Evolutionary conservation across 2,113 vertebrate species (phyloP), one percentile per base, ranked within the genome.

Genomic region (Megalops atlanticus): DNA sequence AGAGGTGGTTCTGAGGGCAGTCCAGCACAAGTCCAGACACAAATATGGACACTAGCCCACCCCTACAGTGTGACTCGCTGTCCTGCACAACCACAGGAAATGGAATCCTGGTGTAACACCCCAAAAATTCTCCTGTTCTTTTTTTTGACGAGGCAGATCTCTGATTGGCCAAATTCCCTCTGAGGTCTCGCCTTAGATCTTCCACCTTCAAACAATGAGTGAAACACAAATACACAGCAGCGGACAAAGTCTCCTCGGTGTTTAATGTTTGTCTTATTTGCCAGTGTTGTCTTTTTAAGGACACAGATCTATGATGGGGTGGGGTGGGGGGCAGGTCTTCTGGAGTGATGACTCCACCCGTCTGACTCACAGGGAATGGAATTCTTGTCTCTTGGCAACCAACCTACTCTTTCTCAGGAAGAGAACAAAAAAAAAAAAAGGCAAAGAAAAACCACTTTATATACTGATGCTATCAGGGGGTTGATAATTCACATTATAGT

Each of bases 331-430:
- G n/a, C n/a, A n/a, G n/a, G n/a, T n/a, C n/a, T n/a, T n/a, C n/a
- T n/a, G n/a, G n/a, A n/a, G n/a, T n/a, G n/a, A 1, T 31, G 58
- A n/a, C 58, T 64, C 58, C 24, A 2, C 58, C 58, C n/a, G 24
- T 64, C 58, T 64, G 58, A 64, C 58, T 64, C 58, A 64, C n/a
- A 64, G 6, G n/a, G 58, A 64, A 64, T 31, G 58, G 58, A 64
- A 64, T 64, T 10, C 58, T 64, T 31, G 58, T 64, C 8, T 31
- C 58, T 64, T 64, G 58, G 58, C 58, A 64, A 64, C 58, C 58
- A 31, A 64, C 58, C 58, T 64, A 64, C 58, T 27, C 58, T 11
- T 64, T 64, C 58, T 64, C 58, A 64, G 58, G 24, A 64, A 64
- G 58, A 31, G 4, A 31, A n/a, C 58, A 64, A 2, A 10, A 64